Evolutionary conservation across 2,888 invertebrate species (phyloP).

Genomic region (Cerastis leucographa): DNA sequence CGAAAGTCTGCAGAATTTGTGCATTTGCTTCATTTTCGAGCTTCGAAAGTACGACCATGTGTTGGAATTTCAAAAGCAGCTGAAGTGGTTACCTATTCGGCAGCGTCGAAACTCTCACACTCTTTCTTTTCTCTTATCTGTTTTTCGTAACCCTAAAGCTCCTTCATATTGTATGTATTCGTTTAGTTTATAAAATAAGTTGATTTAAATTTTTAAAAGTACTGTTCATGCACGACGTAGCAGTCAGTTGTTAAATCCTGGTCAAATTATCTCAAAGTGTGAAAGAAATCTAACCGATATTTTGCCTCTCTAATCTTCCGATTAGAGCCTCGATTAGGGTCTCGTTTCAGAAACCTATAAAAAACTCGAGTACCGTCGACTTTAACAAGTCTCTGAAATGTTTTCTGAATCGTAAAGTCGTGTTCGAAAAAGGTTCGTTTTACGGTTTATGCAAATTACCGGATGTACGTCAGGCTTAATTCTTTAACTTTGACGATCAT

Average conservation of each 20-base stretch:
- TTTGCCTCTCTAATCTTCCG: not conserved
- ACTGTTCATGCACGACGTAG: too few relatives aligned
- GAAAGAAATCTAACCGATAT: not conserved
- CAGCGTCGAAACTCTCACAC: too few relatives aligned
- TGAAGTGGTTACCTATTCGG: too few relatives aligned
- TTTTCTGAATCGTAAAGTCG: slow-evolving; percentile 28
- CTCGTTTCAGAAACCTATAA: not conserved
- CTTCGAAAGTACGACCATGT: too few relatives aligned
- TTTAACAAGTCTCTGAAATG: slow-evolving; percentile 1
- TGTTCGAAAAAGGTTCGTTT: slow-evolving; percentile 6
- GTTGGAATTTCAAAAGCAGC: too few relatives aligned
- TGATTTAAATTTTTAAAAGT: too few relatives aligned
- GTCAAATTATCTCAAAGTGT: not conserved
- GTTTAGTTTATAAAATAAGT: too few relatives aligned
- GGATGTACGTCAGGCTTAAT: not conserved
- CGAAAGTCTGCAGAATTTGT: too few relatives aligned
- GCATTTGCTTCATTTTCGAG: too few relatives aligned
- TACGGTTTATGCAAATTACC: slow-evolving; percentile 25
- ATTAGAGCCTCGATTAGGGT: not conserved
- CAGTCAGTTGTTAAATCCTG: not conserved
- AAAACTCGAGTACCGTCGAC: not conserved
- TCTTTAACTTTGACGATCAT: not conserved
- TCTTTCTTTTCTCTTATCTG: too few relatives aligned
- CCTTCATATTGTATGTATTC: too few relatives aligned
- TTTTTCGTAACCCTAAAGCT: too few relatives aligned